Conservation (phyloP, 2,113 vertebrate genomes). For the Vanacampus margaritifer region DNA sequence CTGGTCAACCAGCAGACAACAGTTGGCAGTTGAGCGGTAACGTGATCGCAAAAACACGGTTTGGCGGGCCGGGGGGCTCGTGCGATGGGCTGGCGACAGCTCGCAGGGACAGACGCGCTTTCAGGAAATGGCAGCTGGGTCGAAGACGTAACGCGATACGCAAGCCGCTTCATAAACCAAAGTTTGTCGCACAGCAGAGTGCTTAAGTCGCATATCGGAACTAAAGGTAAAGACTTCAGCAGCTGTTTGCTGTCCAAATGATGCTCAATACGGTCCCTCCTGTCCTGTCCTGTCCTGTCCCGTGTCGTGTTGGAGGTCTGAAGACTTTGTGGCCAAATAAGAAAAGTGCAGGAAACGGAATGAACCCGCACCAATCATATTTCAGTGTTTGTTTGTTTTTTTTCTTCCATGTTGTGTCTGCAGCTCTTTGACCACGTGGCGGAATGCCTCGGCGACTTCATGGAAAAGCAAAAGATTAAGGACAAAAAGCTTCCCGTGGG, state of each 20-base stretch:
- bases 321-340: neutral
- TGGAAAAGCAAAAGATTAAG: conserved; percentile 96
- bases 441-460: conserved; percentile 94
- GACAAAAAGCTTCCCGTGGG: conserved; percentile 95
- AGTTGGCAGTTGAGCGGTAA: conserved; percentile 47
- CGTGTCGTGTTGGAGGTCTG: neutral
- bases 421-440: conserved; percentile 96
- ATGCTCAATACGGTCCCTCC: neutral
- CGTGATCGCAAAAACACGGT: conserved; percentile 44
- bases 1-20: conserved; percentile 24
- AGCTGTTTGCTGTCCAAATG: neutral
- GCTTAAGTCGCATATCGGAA: neutral
- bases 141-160: conserved; percentile 2
- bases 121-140: conserved; percentile 51
- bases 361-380: neutral
- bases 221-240: neutral
- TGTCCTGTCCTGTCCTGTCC: too few relatives aligned
- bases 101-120: conserved; percentile 42
- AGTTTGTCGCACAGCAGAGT: neutral
- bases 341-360: too few relatives aligned
- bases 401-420: conserved; percentile 9
- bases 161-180: conserved; percentile 19
- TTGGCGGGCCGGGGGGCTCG: neutral
- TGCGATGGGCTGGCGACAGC: conserved; percentile 11
- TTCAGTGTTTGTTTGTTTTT: neutral